Evolutionary conservation across 2,888 invertebrate genomes (phyloP).

Genomic region (Crossocerus cetratus): DNA sequence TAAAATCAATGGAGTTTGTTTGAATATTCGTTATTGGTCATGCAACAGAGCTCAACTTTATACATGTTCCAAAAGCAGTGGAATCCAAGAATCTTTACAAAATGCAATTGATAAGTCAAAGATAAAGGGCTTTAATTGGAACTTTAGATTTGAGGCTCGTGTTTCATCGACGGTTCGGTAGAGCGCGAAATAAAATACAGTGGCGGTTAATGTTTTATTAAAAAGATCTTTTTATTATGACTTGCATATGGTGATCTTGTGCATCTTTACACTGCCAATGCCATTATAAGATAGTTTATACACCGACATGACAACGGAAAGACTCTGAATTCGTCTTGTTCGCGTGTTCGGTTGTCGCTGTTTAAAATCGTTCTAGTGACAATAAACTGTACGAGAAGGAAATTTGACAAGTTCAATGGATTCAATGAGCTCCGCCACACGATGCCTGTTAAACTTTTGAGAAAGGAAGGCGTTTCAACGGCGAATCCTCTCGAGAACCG

Average conservation of each 20-base stretch:
- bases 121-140: too few relatives aligned
- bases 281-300: conserved; percentile 43
- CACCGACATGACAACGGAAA: conserved; percentile 48
- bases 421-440: conserved; percentile 55
- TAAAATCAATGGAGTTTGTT: too few relatives aligned
- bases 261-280: conserved; percentile 64
- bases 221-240: conserved; percentile 68
- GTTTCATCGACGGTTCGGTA: conserved; percentile 12
- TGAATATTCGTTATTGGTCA: too few relatives aligned
- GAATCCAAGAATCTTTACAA: too few relatives aligned
- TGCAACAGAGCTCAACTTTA: too few relatives aligned
- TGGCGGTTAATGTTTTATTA: conserved; percentile 53
- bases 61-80: too few relatives aligned
- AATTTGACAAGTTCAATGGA: conserved; percentile 44
- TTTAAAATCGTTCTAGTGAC: conserved; percentile 42
- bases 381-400: conserved; percentile 35
- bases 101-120: too few relatives aligned
- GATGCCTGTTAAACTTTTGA: conserved; percentile 40
- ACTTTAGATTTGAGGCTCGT: too few relatives aligned
- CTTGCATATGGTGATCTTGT: conserved; percentile 61
- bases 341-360: conserved; percentile 27
- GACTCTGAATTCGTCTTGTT: conserved; percentile 42
- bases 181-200: conserved; percentile 37
- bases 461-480: conserved; percentile 29
- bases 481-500: conserved; percentile 18